These are phyloP conservation scores for Aphyosemion australe DNA, from an alignment of 2,113 vertebrate species.

Conservation along the genomic window DNA sequence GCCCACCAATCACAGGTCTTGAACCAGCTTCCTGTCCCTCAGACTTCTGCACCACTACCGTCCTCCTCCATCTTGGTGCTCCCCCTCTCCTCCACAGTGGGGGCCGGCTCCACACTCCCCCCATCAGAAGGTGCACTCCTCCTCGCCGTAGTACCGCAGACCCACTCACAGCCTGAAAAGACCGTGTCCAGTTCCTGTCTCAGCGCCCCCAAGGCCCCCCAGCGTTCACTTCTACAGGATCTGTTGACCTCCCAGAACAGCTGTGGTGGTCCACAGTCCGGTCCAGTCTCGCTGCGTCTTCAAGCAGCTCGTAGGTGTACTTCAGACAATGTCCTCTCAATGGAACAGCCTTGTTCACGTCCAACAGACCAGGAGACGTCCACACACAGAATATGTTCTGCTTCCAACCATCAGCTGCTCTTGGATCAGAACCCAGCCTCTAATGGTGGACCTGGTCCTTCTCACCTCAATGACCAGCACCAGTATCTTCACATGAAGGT, in stretches of 20 bases:
- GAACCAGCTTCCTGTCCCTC: neutral
- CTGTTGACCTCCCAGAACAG: too few species aligned
- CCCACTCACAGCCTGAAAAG: neutral
- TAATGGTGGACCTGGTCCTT: too few species aligned
- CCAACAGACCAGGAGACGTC: neutral
- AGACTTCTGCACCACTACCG: neutral
- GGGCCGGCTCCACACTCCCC: neutral
- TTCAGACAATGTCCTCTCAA: fast-evolving
- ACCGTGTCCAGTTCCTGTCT: neutral
- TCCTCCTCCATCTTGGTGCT: neutral
- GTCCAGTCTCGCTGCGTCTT: neutral
- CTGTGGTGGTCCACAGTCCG: neutral
- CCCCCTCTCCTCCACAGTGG: neutral
- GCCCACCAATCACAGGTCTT: neutral
- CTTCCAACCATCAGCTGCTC: neutral
- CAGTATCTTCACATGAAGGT: neutral
- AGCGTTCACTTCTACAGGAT: neutral
- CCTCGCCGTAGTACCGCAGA: neutral
- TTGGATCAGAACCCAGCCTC: neutral
- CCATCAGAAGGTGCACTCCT: neutral
- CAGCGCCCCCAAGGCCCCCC: too few species aligned
- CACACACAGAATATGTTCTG: neutral
- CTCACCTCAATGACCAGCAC: neutral
- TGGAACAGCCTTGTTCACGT: fast-evolving
- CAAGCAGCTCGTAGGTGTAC: neutral